A percentile compares a stretch with the other conserved stretches of the same genome.
These are phyloP conservation scores for Pampusana beccarii DNA, from an alignment of 2,113 vertebrate species.

Conservation along the genomic window DNA sequence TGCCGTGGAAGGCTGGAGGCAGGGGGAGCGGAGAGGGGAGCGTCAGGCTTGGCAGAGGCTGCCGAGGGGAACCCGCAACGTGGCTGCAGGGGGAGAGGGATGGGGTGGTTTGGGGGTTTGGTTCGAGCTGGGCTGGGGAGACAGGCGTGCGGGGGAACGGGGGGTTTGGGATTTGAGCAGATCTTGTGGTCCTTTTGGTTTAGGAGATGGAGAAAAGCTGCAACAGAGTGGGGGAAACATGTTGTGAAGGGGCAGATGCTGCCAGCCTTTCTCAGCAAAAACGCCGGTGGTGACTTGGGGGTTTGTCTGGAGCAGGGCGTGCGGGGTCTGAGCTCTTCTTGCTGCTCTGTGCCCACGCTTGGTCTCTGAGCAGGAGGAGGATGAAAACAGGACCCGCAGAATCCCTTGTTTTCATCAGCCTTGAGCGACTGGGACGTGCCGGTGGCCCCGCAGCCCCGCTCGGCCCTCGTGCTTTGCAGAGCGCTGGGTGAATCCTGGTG, in stretches of 20 bases:
- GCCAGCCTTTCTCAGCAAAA: rapidly evolving
- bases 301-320: not conserved
- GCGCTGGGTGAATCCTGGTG: not conserved
- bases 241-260: not conserved
- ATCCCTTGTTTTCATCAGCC: not conserved
- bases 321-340: not conserved
- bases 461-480: not conserved
- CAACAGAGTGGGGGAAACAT: rapidly evolving
- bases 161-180: not conserved
- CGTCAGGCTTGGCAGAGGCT: rapidly evolving
- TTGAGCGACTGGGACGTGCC: not conserved
- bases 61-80: not conserved
- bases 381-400: rapidly evolving
- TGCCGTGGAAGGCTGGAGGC: rapidly evolving
- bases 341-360: not conserved
- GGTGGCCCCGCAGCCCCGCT: not conserved
- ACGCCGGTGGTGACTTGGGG: rapidly evolving
- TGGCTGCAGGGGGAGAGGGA: not conserved
- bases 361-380: not conserved
- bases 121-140: too few relatives aligned
- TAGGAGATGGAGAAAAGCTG: not conserved
- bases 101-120: rapidly evolving
- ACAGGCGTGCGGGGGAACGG: not conserved
- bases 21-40: not conserved
- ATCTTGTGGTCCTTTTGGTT: rapidly evolving